Conservation (phyloP, 2,888 invertebrate species). For the Cyclophora albipunctata region DNA sequence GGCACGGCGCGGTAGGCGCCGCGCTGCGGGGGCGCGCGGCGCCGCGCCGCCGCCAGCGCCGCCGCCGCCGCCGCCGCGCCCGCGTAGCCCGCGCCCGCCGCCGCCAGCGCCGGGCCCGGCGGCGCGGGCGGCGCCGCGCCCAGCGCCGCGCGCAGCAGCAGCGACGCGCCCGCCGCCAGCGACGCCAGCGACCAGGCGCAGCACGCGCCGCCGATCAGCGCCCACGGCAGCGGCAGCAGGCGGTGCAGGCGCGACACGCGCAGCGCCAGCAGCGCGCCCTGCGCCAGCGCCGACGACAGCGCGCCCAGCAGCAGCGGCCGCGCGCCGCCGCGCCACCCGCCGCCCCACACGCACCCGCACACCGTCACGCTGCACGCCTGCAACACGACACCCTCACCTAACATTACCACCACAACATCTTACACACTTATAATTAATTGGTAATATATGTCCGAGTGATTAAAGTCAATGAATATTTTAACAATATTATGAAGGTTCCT, state of each 20-base stretch:
- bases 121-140: constrained; percentile 18
- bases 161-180: constrained; percentile 35
- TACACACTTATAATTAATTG: constrained; percentile 1
- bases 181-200: constrained; percentile 27
- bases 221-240: constrained; percentile 63
- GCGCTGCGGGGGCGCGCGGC: constrained; percentile 12
- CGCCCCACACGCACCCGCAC: constrained; percentile 46
- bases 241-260: constrained; percentile 53
- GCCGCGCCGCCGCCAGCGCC: constrained; percentile 19
- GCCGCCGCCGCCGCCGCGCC: constrained; percentile 27
- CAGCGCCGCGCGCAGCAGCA: constrained; percentile 29
- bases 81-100: constrained; percentile 31
- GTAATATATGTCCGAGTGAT: no score
- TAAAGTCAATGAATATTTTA: no score
- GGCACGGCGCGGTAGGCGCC: constrained; percentile 39
- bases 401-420: constrained; percentile 1
- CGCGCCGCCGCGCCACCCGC: constrained; percentile 41
- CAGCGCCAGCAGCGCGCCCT: constrained; percentile 45
- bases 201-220: constrained; percentile 32
- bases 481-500: no score
- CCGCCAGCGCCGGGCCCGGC: constrained; percentile 22
- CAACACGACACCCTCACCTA: neutral
- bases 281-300: constrained; percentile 53
- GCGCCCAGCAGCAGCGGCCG: constrained; percentile 60
- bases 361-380: constrained; percentile 33